Base-by-base conservation (phyloP, 2,113 vertebrate species). In the Muscicapa adusta region DNA sequence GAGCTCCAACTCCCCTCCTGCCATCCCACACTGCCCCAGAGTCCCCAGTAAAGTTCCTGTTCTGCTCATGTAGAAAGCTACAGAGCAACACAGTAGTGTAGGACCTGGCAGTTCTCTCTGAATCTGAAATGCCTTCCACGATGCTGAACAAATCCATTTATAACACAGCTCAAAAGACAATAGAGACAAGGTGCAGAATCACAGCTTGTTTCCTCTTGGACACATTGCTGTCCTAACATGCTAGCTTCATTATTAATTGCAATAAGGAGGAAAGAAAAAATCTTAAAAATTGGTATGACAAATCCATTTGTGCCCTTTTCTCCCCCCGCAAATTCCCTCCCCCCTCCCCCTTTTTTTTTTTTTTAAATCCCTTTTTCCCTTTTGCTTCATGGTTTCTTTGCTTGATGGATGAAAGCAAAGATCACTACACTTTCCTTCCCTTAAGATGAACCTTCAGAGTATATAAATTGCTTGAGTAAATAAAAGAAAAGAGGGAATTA, bases 401-500 rank as follows among this genome's bases (percentile, higher is more conserved):
- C 25, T 26, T 79, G 63, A 92, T 40, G 74, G 68, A 74, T 76
- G 26, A 66, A 53, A 80, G 51, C 33, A 48, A 45, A 80, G 57
- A 91, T 71, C 60, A 82, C 51, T 74, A 54, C 42, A 20, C 81
- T 93, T 96, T 67, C 62, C 51, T 58, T 92, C n/a, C 42, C 82
- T 96, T 67, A 62, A 34, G 54, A 94, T 66, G 70, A 96, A 94
- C 88, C 88, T 96, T 93, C 51, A 94, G 85, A 72, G 76, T 65
- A 86, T 66, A 84, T 77, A 94, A 92, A 93, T 67, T 92, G 91
- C 62, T 53, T 65, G 71, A 95, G 81, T 97, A 97, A 98, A 97
- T 97, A 97, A 96, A 97, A 92, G 92, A 97, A 94, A 91, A 78
- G 71, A 91, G 83, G 91, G 90, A 96, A 79, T 78, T 94, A 92